These are phyloP conservation scores for Trichopria drosophilae DNA, from an alignment of 2,888 invertebrate genomes.

Conservation along the genomic window DNA sequence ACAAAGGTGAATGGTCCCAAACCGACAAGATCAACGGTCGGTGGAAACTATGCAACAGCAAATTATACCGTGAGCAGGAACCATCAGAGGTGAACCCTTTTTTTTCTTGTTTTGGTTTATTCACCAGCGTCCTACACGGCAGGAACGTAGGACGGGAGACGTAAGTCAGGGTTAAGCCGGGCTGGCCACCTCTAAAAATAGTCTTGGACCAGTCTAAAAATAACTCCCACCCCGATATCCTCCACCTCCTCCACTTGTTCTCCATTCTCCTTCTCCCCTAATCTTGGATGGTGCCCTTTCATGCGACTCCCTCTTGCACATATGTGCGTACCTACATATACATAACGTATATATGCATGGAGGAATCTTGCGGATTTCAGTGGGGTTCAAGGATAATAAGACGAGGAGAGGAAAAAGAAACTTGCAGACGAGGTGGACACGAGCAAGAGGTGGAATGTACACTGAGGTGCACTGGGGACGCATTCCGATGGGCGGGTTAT, in stretches of 20 bases:
- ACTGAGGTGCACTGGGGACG: conserved; percentile 52
- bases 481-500: conserved; percentile 57
- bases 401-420: conserved; percentile 23
- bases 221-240: conserved; percentile 39
- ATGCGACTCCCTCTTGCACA: too few relatives aligned
- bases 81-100: neutral
- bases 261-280: too few relatives aligned
- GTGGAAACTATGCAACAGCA: too few relatives aligned
- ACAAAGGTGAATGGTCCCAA: too few relatives aligned
- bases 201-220: conserved; percentile 55
- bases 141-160: conserved; percentile 42
- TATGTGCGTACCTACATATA: too few relatives aligned
- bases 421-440: too few relatives aligned
- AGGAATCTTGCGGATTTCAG: neutral
- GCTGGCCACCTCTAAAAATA: conserved; percentile 56
- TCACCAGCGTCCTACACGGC: conserved; percentile 32
- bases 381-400: conserved; percentile 15
- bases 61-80: too few relatives aligned
- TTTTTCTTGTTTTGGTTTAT: conserved; percentile 32
- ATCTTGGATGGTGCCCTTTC: too few relatives aligned
- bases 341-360: neutral
- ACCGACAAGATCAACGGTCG: too few relatives aligned
- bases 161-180: conserved; percentile 57
- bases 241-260: conserved; percentile 13
- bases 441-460: conserved; percentile 43